phyloP scores from a whole-genome alignment of 2,888 invertebrate genomes.

The Automeris io region DNA sequence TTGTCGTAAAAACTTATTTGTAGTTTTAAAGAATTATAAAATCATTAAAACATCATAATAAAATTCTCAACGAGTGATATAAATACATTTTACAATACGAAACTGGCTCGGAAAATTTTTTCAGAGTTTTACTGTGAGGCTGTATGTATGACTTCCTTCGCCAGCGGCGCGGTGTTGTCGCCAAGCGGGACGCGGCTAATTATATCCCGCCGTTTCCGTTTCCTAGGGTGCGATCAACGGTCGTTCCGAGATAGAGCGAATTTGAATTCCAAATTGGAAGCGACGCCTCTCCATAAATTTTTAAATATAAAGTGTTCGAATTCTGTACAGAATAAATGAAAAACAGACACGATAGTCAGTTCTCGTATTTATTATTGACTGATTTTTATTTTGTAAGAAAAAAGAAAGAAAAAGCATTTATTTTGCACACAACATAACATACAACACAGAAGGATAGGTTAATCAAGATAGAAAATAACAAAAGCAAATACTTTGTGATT shows the following conservation, averaged over 20 bases:
- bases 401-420: too few relatives aligned
- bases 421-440: too few relatives aligned
- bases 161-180: slow-evolving; percentile 9
- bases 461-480: too few relatives aligned
- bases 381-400: too few relatives aligned
- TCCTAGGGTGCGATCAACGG: slow-evolving; percentile 36
- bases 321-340: too few relatives aligned
- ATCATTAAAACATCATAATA: not conserved
- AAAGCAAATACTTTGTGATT: too few relatives aligned
- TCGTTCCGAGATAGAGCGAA: slow-evolving; percentile 23
- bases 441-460: too few relatives aligned
- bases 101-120: slow-evolving; percentile 3
- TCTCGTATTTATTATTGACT: too few relatives aligned
- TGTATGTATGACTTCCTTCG: slow-evolving; percentile 7
- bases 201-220: slow-evolving; percentile 67
- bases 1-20: too few relatives aligned
- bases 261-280: slow-evolving; percentile 27
- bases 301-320: slow-evolving; percentile 8
- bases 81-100: slow-evolving; percentile 2
- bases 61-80: too few relatives aligned
- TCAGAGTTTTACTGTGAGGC: slow-evolving; percentile 5
- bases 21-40: too few relatives aligned
- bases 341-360: too few relatives aligned
- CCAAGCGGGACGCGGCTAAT: slow-evolving; percentile 47
- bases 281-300: slow-evolving; percentile 6